phyloP scores from a whole-genome alignment of 2,888 invertebrate species.

The Protodeltote pygarga region DNA sequence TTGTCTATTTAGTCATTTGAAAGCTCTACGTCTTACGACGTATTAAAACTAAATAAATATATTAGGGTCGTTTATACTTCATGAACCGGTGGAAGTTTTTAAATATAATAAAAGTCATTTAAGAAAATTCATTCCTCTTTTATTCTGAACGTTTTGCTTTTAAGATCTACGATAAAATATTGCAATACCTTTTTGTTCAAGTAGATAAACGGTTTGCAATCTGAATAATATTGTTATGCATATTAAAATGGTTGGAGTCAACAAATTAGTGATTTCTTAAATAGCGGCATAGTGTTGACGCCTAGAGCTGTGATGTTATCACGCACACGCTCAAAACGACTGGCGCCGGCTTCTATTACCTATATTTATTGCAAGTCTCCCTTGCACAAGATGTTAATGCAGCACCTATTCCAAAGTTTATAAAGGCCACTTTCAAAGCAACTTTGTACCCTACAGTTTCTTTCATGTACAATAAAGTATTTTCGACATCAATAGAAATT shows the following conservation, averaged over 20 bases:
- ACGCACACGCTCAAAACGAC: constrained; percentile 66
- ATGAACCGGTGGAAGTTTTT: too few species aligned
- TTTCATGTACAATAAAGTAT: constrained; percentile 56
- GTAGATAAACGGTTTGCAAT: constrained; percentile 27
- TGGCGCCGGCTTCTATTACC: constrained; percentile 79
- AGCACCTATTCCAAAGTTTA: constrained; percentile 65
- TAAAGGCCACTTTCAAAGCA: constrained; percentile 70
- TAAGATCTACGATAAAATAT: too few species aligned
- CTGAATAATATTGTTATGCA: constrained; percentile 28
- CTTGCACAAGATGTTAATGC: constrained; percentile 71
- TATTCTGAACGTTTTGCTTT: too few species aligned
- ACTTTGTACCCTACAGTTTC: constrained; percentile 64
- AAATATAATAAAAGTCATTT: too few species aligned
- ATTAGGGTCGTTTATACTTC: too few species aligned
- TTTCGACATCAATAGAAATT: constrained; percentile 45
- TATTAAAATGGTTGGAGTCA: constrained; percentile 32
- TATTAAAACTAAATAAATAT: too few species aligned
- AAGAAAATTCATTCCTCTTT: too few species aligned
- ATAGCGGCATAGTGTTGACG: constrained; percentile 66
- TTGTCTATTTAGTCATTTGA: too few species aligned
- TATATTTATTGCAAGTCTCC: constrained; percentile 66
- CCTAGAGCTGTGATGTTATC: constrained; percentile 76
- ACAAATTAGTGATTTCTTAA: constrained; percentile 65
- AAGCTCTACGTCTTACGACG: too few species aligned
- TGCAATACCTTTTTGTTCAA: constrained; percentile 26